Conservation (phyloP, 2,888 invertebrate species). For the Epinotia ramella region DNA sequence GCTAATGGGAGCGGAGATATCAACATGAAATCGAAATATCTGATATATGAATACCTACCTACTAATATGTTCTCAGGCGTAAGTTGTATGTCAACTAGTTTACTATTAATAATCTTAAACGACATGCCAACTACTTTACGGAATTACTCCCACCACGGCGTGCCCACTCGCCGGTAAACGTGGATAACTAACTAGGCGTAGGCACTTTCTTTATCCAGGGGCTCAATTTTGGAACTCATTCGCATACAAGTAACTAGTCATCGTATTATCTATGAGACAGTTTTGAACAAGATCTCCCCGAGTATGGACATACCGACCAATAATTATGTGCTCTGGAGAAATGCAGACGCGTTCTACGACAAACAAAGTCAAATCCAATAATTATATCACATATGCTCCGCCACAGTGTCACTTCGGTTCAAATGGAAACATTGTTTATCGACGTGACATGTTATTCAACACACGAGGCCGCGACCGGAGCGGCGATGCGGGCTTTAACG, state of each 20-base stretch:
- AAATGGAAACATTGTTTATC: conserved; percentile 1
- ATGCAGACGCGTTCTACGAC: neutral
- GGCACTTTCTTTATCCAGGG: neutral
- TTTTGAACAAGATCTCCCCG: neutral
- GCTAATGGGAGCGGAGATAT: neutral
- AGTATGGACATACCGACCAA: too few relatives aligned
- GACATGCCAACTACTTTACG: neutral
- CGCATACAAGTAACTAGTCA: neutral
- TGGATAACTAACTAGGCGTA: neutral
- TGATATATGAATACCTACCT: neutral
- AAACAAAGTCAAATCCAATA: neutral
- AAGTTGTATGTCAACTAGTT: conserved; percentile 1
- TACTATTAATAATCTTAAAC: conserved; percentile 1
- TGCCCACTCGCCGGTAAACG: neutral
- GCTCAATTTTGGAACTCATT: neutral
- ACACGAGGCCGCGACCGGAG: neutral
- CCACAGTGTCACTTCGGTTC: neutral
- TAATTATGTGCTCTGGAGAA: neutral
- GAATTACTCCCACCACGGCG: neutral
- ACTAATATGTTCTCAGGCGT: neutral
- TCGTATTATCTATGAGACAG: too few relatives aligned
- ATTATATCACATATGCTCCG: neutral
- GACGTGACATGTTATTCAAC: neutral
- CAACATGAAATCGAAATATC: neutral
- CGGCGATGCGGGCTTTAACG: neutral